A percentile compares a stretch with the other conserved stretches of the same genome.
These are phyloP conservation scores for Rhadina sibilatrix DNA, from an alignment of 2,113 vertebrate species.

Conservation along the genomic window DNA sequence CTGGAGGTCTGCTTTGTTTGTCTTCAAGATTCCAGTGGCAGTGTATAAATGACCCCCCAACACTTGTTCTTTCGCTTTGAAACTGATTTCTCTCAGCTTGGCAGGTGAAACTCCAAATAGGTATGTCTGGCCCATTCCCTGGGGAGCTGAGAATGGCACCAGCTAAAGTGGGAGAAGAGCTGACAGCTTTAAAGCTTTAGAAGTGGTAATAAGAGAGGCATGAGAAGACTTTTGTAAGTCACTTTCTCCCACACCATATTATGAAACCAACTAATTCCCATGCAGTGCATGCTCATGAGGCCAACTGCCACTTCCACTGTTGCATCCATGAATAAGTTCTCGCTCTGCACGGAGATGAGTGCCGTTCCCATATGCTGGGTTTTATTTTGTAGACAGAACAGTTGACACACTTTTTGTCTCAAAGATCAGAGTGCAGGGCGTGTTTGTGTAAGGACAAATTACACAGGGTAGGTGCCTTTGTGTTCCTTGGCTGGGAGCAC, in stretches of 20 bases:
- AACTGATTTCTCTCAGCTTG: constrained; percentile 67
- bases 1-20: constrained; percentile 45
- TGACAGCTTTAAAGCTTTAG: constrained; percentile 73
- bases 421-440: constrained; percentile 48
- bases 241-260: constrained; percentile 65
- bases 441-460: constrained; percentile 57
- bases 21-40: constrained; percentile 31
- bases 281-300: constrained; percentile 66
- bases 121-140: constrained; percentile 35
- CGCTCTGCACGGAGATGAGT: constrained; percentile 42
- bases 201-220: constrained; percentile 69
- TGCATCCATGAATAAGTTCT: constrained; percentile 62
- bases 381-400: constrained; percentile 61
- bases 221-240: constrained; percentile 68
- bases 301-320: constrained; percentile 68
- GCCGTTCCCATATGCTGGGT: constrained; percentile 58
- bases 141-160: constrained; percentile 32
- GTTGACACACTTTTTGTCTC: constrained; percentile 62
- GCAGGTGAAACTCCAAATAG: constrained; percentile 65
- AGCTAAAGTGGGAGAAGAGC: constrained; percentile 67
- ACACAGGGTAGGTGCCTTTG: neutral
- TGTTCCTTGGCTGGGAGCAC: neutral
- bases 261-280: constrained; percentile 70
- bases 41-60: constrained; percentile 48
- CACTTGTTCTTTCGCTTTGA: constrained; percentile 55